phyloP scores from a whole-genome alignment of 2,113 vertebrate genomes.

The Mobula hypostoma region DNA sequence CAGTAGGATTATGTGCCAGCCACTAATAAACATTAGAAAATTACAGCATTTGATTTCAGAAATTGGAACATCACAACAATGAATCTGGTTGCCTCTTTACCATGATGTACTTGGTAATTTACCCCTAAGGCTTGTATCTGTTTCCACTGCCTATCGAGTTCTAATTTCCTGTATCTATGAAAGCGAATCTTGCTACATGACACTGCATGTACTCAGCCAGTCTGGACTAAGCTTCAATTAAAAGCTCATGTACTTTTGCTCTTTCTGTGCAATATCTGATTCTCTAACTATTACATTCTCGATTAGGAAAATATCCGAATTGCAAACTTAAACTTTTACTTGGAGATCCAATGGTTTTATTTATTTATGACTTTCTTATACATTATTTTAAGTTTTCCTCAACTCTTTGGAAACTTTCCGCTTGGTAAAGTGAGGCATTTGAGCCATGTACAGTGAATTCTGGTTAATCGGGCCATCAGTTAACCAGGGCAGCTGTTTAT shows the following conservation, averaged over 20 bases:
- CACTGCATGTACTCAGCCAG: conserved; percentile 27
- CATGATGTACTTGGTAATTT: neutral
- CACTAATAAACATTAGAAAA: neutral
- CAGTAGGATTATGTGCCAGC: neutral
- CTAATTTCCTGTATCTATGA: conserved; percentile 13
- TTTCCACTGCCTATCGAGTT: conserved; percentile 3
- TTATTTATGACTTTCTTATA: neutral
- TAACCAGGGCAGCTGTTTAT: too few relatives aligned
- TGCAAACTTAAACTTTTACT: neutral
- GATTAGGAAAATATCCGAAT: neutral
- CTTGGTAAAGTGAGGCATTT: neutral
- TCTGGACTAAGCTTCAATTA: conserved; percentile 26
- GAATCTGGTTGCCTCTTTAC: neutral
- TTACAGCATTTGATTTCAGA: neutral
- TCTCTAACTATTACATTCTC: neutral
- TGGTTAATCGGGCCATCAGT: too few relatives aligned
- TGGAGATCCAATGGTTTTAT: neutral
- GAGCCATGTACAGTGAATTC: too few relatives aligned
- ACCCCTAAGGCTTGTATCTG: neutral
- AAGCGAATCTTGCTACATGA: neutral
- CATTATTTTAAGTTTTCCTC: neutral
- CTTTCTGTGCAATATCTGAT: too few relatives aligned
- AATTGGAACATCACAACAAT: neutral
- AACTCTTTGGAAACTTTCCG: neutral
- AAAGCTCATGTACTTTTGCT: conserved; percentile 33